Percentiles rank a stretch among this genome's conserved stretches.
Evolutionary conservation across 2,888 invertebrate species (phyloP).

Genomic region (Drosophila dives): DNA sequence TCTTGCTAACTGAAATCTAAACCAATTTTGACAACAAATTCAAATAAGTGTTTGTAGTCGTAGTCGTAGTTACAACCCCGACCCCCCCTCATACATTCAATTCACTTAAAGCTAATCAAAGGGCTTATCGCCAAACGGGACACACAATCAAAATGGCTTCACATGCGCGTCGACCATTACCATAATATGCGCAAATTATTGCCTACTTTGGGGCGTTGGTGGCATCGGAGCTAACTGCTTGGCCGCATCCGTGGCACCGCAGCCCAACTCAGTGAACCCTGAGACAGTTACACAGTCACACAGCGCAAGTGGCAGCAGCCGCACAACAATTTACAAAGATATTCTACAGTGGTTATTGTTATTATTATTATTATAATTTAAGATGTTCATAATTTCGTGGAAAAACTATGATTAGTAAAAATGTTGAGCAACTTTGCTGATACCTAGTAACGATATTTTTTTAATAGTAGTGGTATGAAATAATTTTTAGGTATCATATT

Average conservation of each 20-base stretch:
- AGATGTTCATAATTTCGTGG: neutral
- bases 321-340: conserved; percentile 19
- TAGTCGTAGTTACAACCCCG: neutral
- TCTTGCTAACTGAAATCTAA: conserved; percentile 15
- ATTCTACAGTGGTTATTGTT: conserved; percentile 27
- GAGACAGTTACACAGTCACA: conserved; percentile 17
- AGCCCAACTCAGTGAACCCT: conserved; percentile 35
- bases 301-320: conserved; percentile 12
- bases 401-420: neutral
- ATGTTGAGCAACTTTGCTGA: neutral
- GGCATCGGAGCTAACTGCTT: conserved; percentile 10
- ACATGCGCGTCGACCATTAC: conserved; percentile 71
- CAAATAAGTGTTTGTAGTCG: conserved; percentile 44
- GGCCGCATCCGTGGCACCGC: conserved; percentile 46
- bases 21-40: conserved; percentile 72
- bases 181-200: conserved; percentile 72
- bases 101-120: conserved; percentile 66
- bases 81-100: conserved; percentile 52
- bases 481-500: neutral
- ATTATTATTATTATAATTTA: neutral
- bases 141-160: conserved; percentile 63
- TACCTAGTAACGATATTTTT: neutral
- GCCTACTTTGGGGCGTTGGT: conserved; percentile 50
- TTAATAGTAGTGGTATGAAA: neutral
- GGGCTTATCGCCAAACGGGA: conserved; percentile 26